phyloP scores from a whole-genome alignment of 2,797 vertebrate species.

The Dendrocincla tyrannina region DNA sequence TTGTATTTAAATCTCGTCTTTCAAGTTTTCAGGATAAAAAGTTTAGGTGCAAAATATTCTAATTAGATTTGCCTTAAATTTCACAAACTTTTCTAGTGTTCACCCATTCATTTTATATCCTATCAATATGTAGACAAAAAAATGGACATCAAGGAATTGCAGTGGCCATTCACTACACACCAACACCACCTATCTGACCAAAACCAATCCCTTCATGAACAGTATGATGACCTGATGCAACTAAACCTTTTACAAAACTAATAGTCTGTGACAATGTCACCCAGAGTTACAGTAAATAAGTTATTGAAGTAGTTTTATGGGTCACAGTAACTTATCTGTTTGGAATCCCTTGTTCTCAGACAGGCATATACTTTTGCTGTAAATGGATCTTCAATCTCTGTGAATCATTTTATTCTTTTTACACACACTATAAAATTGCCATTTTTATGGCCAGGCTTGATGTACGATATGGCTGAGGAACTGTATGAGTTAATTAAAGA shows the following conservation, averaged over 20 bases:
- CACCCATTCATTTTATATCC: background rate
- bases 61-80: background rate
- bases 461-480: conserved; percentile 3
- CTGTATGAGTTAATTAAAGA: conserved; percentile 45
- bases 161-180: background rate
- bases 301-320: background rate
- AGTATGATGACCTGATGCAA: background rate
- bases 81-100: background rate
- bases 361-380: background rate
- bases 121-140: background rate
- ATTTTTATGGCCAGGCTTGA: conserved; percentile 46
- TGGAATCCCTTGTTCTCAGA: background rate
- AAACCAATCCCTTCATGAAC: background rate
- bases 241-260: background rate
- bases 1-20: conserved; percentile 12
- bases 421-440: conserved; percentile 29
- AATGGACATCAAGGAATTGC: background rate
- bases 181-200: background rate
- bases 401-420: conserved; percentile 46
- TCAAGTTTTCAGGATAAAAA: background rate
- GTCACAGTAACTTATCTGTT: background rate
- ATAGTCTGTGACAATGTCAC: background rate
- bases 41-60: background rate
- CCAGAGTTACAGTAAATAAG: conserved; percentile 30
- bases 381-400: conserved; percentile 18